phyloP scores from a whole-genome alignment of 2,797 vertebrate genomes.

The Trachops cirrhosus region DNA sequence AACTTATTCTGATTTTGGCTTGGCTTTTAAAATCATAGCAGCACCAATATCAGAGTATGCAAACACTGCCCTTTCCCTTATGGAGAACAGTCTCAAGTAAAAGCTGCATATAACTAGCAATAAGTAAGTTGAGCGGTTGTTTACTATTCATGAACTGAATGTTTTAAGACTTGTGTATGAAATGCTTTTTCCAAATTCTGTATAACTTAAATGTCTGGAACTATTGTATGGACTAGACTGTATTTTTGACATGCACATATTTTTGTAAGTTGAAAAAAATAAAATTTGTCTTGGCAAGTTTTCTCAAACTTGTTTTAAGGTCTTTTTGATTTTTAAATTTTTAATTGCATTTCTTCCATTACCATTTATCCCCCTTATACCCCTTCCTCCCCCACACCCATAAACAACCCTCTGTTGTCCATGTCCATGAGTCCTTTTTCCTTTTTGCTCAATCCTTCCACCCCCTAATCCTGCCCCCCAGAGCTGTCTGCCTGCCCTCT shows the following conservation, averaged over 20 bases:
- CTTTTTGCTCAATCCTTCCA: too few relatives aligned
- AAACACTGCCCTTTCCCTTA: not conserved
- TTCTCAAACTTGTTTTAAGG: constrained; percentile 46
- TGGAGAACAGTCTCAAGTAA: constrained; percentile 32
- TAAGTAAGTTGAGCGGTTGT: constrained; percentile 41
- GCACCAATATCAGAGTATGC: not conserved
- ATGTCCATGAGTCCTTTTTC: too few relatives aligned
- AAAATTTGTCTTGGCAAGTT: constrained; percentile 52
- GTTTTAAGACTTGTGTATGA: constrained; percentile 19
- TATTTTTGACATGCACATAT: constrained; percentile 70
- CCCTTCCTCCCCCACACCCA: too few relatives aligned
- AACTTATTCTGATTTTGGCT: constrained; percentile 1
- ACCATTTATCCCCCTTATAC: too few relatives aligned
- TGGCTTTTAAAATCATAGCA: not conserved
- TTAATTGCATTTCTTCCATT: too few relatives aligned
- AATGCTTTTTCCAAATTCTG: constrained; percentile 43
- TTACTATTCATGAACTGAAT: not conserved
- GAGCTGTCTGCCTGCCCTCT: too few relatives aligned
- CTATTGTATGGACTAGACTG: constrained; percentile 47
- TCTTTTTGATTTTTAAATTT: constrained; percentile 4
- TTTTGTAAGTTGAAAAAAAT: constrained; percentile 68
- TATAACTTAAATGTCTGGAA: constrained; percentile 56
- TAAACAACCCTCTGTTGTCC: too few relatives aligned
- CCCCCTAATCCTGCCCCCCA: too few relatives aligned
- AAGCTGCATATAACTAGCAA: constrained; percentile 57